Evolutionary conservation across 2,888 invertebrate species (phyloP).

Genomic region (Beris chalybata): DNA sequence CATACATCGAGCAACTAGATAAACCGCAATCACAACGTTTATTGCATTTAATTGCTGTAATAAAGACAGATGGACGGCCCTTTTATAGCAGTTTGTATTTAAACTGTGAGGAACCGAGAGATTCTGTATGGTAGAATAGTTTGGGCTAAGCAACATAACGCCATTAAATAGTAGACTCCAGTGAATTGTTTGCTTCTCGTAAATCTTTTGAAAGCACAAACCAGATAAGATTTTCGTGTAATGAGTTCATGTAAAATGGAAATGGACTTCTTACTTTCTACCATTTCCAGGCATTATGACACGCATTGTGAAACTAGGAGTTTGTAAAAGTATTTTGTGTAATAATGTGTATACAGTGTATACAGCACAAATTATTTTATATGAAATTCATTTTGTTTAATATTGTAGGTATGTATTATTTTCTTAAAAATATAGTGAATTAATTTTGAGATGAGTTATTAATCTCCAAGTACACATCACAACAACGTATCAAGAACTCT

Average conservation of each 20-base stretch:
- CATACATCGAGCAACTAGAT: constrained; percentile 29
- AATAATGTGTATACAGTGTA: no score
- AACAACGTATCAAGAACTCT: no score
- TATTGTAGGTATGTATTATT: no score
- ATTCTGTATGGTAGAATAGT: constrained; percentile 8
- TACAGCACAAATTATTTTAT: no score
- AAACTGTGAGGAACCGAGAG: constrained; percentile 24
- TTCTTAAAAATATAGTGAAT: no score
- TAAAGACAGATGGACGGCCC: constrained; percentile 38
- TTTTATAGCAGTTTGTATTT: constrained; percentile 34
- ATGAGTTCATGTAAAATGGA: constrained; percentile 15
- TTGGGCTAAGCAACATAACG: constrained; percentile 20
- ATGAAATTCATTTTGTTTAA: no score
- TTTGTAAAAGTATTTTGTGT: no score
- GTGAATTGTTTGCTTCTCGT: constrained; percentile 28
- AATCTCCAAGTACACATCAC: no score
- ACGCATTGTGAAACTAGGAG: no score
- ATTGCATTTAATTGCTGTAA: constrained; percentile 40
- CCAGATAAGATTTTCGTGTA: constrained; percentile 17
- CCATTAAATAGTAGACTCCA: constrained; percentile 26
- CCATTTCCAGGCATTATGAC: no score
- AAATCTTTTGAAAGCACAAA: constrained; percentile 23
- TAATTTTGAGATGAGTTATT: no score
- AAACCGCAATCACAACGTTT: constrained; percentile 40
- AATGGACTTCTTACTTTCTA: not conserved